These are phyloP conservation scores for Furcula furcula DNA, from an alignment of 2,888 invertebrate genomes.

Conservation along the genomic window DNA sequence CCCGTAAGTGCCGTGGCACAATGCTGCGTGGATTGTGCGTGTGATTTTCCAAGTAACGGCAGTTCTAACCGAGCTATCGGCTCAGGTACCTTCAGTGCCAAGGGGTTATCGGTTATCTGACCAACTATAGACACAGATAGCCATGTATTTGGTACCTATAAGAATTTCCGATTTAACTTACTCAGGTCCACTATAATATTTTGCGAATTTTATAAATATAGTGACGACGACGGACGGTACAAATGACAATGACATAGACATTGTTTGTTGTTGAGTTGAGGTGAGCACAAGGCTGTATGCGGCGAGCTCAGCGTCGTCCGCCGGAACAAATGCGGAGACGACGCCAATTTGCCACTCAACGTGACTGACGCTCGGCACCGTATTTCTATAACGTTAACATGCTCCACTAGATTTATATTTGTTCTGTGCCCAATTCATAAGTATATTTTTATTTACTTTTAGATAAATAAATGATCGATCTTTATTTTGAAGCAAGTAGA, in stretches of 20 bases:
- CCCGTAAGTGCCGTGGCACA: constrained; percentile 35
- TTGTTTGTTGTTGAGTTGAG: constrained; percentile 44
- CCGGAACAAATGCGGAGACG: constrained; percentile 64
- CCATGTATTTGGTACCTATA: constrained; percentile 33
- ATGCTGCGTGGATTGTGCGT: constrained; percentile 59
- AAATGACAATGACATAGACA: constrained; percentile 60
- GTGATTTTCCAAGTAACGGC: constrained; percentile 71
- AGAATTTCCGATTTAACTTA: constrained; percentile 33
- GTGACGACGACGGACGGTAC: constrained; percentile 38
- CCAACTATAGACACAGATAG: constrained; percentile 45
- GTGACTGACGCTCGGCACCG: constrained; percentile 57
- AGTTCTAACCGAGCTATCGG: constrained; percentile 66
- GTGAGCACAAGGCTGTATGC: constrained; percentile 53
- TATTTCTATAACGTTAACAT: constrained; percentile 67
- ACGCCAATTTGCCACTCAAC: constrained; percentile 71
- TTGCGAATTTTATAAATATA: constrained; percentile 33
- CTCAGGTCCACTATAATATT: constrained; percentile 22
- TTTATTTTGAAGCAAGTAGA: background rate
- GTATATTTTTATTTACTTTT: constrained; percentile 1
- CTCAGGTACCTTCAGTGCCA: constrained; percentile 56
- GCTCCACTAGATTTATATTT: constrained; percentile 51
- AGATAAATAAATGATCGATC: background rate
- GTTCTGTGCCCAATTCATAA: constrained; percentile 42
- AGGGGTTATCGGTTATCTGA: constrained; percentile 70
- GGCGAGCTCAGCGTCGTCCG: constrained; percentile 41